phyloP scores from a whole-genome alignment of 2,888 invertebrate genomes.

The Pantelozetes paolii region DNA sequence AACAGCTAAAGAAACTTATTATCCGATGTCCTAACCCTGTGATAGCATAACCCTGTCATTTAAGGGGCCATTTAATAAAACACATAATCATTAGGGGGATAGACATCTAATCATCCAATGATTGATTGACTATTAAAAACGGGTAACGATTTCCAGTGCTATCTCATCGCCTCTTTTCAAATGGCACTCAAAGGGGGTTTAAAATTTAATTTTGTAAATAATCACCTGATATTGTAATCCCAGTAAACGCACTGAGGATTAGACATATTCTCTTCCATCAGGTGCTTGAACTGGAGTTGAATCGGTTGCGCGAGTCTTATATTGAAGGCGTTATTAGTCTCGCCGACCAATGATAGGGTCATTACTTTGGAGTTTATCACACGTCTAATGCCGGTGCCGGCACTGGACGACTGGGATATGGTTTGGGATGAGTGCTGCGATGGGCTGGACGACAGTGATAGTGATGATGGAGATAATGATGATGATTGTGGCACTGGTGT shows the following conservation, averaged over 20 bases:
- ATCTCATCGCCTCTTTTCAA: too few species aligned
- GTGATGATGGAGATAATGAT: background rate
- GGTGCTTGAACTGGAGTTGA: conserved; percentile 25
- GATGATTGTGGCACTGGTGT: background rate
- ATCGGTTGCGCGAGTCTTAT: conserved; percentile 24
- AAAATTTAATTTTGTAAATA: conserved; percentile 56
- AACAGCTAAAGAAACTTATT: too few species aligned
- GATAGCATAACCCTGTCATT: too few species aligned
- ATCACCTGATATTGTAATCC: conserved; percentile 46
- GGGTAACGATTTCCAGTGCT: too few species aligned
- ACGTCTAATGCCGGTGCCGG: background rate
- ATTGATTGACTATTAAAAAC: too few species aligned
- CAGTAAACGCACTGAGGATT: conserved; percentile 47
- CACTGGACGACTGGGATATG: background rate
- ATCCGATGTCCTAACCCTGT: too few species aligned
- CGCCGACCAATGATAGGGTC: conserved; percentile 18
- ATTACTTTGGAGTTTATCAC: conserved; percentile 25
- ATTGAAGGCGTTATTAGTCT: conserved; percentile 21
- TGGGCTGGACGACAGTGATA: background rate
- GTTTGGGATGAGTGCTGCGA: background rate
- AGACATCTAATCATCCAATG: background rate
- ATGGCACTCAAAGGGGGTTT: too few species aligned
- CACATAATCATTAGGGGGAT: too few species aligned
- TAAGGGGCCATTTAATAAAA: too few species aligned
- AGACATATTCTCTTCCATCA: conserved; percentile 45